Percentiles rank a stretch among this genome's conserved stretches.
These are phyloP conservation scores for Lordiphosa mommai DNA, from an alignment of 1,140 invertebrate genomes.

Conservation along the genomic window DNA sequence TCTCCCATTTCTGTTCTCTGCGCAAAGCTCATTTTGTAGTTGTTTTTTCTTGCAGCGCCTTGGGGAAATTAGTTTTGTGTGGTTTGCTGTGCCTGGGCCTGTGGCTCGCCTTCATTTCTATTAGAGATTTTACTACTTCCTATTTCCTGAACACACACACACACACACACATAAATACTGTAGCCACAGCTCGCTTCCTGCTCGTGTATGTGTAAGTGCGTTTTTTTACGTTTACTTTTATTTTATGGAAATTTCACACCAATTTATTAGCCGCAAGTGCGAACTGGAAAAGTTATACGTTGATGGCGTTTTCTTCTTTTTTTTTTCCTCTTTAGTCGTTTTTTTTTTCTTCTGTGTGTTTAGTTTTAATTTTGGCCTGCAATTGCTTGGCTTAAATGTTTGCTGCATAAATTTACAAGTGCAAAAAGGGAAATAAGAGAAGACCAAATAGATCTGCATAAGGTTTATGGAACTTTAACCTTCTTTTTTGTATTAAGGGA, in stretches of 20 bases:
- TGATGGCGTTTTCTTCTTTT: slow-evolving; percentile 18
- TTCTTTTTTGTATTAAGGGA: no score
- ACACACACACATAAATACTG: slow-evolving; percentile 16
- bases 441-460: neutral
- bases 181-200: slow-evolving; percentile 28
- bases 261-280: slow-evolving; percentile 71
- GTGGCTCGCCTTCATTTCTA: slow-evolving; percentile 62
- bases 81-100: slow-evolving; percentile 35
- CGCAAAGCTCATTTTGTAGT: slow-evolving; percentile 18
- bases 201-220: slow-evolving; percentile 16
- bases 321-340: neutral
- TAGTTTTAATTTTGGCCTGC: slow-evolving; percentile 43
- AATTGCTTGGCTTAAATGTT: slow-evolving; percentile 22
- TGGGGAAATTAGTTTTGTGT: slow-evolving; percentile 76
- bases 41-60: slow-evolving; percentile 60
- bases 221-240: slow-evolving; percentile 67
- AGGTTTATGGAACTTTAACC: no score
- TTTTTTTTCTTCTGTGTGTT: slow-evolving; percentile 15
- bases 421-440: neutral
- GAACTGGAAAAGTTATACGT: slow-evolving; percentile 55
- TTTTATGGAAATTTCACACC: slow-evolving; percentile 76
- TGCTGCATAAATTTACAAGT: slow-evolving; percentile 21
- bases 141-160: slow-evolving; percentile 33
- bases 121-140: slow-evolving; percentile 74
- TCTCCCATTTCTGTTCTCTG: neutral